Evolutionary conservation across 2,113 vertebrate species (phyloP), one percentile per base, ranked within the genome.

Genomic region (Columba livia): DNA sequence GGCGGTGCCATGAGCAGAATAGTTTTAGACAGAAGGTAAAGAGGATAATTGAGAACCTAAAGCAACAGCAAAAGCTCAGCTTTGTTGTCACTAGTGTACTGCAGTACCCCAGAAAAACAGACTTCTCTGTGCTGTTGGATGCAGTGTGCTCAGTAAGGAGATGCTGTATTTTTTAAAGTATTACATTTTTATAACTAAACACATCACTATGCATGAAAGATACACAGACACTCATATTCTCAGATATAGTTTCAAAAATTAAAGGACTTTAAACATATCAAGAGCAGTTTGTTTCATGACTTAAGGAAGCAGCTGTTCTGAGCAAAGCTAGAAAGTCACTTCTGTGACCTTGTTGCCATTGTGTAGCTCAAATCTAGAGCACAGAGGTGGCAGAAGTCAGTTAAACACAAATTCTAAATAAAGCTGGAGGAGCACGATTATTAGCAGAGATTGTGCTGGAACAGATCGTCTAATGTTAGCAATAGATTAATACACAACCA

Each of bases 401-500:
- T 61, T 67, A 15, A 10, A 38, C 4, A 3, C 21, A 38, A 2
- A 38, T 3, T 79, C 32, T n/a, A 65, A 77, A n/a, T 85, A 40
- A 47, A 83, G 36, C 32, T 40, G 54, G 58, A 86, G 60, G 44
- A 57, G 54, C 10, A 4, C 4, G 23, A 9, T 9, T 0, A 2
- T 57, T 51, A 78, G 74, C 21, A 56, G 36, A 32, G 57, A 13
- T 9, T 34, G 17, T 70, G 18, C 51, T 62, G 72, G 15, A 88
- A 40, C 34, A 42, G 67, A 4, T 38, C 0, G 0, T 44, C 8
- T 44, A 29, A 28, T 0, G 0, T 34, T 61, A 29, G 34, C 47
- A 36, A 14, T 2, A 7, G 61, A 57, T 91, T 79, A 79, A 15
- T 21, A n/a, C n/a, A 16, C 38, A 36, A 6, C 44, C 38, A 16